Evolutionary conservation across 2,888 invertebrate genomes (phyloP).

Genomic region (Homarus gammarus): DNA sequence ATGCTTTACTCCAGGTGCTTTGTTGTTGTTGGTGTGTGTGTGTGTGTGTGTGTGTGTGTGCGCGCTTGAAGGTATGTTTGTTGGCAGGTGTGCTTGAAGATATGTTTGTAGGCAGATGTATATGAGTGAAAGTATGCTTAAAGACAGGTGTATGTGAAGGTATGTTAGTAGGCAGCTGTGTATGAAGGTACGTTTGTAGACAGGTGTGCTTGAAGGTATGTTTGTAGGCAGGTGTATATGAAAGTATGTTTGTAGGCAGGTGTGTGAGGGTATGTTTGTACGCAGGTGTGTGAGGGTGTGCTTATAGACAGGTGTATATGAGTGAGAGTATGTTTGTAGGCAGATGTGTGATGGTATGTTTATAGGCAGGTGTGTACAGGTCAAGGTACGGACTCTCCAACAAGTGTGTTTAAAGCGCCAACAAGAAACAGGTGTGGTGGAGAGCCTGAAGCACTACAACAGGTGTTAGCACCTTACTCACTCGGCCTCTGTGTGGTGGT

Average conservation of each 20-base stretch:
- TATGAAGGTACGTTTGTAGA: not conserved
- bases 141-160: not conserved
- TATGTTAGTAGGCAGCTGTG: not conserved
- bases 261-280: slow-evolving; percentile 30
- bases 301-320: not conserved
- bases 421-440: too few species aligned
- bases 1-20: too few species aligned
- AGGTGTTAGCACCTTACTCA: too few species aligned
- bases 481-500: too few species aligned
- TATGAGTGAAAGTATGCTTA: not conserved
- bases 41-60: not conserved
- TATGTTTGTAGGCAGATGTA: not conserved
- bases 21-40: not conserved
- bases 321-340: not conserved
- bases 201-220: not conserved
- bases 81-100: not conserved
- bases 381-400: too few species aligned
- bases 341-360: too few species aligned
- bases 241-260: not conserved
- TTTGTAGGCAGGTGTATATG: not conserved
- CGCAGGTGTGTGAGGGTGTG: slow-evolving; percentile 48
- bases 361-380: too few species aligned
- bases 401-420: too few species aligned
- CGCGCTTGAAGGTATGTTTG: not conserved
- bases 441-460: too few species aligned